Base-by-base conservation (phyloP, 2,888 invertebrate species). In the Belgica antarctica region DNA sequence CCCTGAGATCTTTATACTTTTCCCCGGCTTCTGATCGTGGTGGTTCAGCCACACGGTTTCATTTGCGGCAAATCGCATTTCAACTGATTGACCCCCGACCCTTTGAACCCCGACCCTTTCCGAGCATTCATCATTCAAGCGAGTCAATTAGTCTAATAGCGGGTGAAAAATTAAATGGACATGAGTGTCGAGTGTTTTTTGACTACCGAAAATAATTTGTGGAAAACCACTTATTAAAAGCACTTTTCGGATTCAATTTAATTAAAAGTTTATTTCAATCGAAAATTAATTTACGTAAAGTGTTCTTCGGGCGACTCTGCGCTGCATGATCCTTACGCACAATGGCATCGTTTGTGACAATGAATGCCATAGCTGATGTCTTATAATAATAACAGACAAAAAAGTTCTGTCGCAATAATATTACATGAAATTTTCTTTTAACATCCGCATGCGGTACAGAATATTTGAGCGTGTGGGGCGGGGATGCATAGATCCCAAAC, bases 61-160 rank as follows among this genome's bases (percentile, higher is more conserved):
- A n/a, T n/a, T n/a, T n/a, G n/a, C n/a, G n/a, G n/a, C 10, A 10
- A 31, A 31, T 7, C 31, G 31, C 31, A 31, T 31, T 31, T 31
- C 31, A 10, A 31, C 4, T 46, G 17, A 46, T 46, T 46, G 46
- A 46, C 46, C 4, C 7, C 15, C 15, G 3, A 46, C 46, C 12
- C 12, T 4, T 4, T n/a, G 17, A n/a, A n/a, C 12, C 12, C 15
- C 46, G 46, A 4, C 46, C 17, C 17, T 8, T 4, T 15, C 12
- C 12, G 4, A 34, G 7, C 10, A 34, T 34, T 8, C 10, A 34
- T 34, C 34, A 34, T 34, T 12, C 10, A 3, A 46, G 5, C 46
- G 46, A n/a, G 46, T 46, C 46, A 46, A 46, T 46, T n/a, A 46
- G 46, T n/a, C 46, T 46, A 46, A 46, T 46, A 15, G 12, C 17